Conservation (phyloP, 2,888 invertebrate species). For the Melanchra persicariae region DNA sequence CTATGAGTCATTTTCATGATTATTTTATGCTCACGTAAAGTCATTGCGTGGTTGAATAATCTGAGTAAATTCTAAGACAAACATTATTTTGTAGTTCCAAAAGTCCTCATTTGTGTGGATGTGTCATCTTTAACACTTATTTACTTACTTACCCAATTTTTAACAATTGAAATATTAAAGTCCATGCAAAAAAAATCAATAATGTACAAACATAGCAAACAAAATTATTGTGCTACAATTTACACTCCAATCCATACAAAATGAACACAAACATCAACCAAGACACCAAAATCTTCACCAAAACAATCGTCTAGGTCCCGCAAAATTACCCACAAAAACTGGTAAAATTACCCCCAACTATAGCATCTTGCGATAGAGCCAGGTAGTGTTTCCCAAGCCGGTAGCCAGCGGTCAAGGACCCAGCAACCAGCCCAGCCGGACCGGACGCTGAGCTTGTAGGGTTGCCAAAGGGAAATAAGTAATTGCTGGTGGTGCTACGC, state of each 20-base stretch:
- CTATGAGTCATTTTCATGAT: slow-evolving; percentile 14
- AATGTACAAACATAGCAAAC: not conserved
- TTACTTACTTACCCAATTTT: not conserved
- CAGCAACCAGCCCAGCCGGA: slow-evolving; percentile 78
- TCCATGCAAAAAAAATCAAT: not conserved
- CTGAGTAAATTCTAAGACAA: not conserved
- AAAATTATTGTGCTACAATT: not conserved
- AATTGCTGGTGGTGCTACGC: no score
- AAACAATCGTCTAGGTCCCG: not conserved
- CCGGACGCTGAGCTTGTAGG: slow-evolving; percentile 80
- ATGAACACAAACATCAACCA: not conserved
- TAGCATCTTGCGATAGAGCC: slow-evolving; percentile 34
- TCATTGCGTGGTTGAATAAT: not conserved
- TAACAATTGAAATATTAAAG: not conserved
- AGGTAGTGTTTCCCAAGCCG: slow-evolving; percentile 62
- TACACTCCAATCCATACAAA: not conserved
- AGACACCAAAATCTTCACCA: not conserved
- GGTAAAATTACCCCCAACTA: slow-evolving; percentile 37
- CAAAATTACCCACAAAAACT: slow-evolving; percentile 17
- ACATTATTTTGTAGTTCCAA: not conserved
- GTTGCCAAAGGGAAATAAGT: slow-evolving; percentile 79
- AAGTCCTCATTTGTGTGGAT: not conserved
- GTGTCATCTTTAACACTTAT: not conserved
- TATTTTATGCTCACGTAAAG: not conserved
- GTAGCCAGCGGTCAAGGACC: slow-evolving; percentile 81